These are phyloP conservation scores for Lutraria lutraria DNA, from an alignment of 2,888 invertebrate genomes.

Conservation along the genomic window DNA sequence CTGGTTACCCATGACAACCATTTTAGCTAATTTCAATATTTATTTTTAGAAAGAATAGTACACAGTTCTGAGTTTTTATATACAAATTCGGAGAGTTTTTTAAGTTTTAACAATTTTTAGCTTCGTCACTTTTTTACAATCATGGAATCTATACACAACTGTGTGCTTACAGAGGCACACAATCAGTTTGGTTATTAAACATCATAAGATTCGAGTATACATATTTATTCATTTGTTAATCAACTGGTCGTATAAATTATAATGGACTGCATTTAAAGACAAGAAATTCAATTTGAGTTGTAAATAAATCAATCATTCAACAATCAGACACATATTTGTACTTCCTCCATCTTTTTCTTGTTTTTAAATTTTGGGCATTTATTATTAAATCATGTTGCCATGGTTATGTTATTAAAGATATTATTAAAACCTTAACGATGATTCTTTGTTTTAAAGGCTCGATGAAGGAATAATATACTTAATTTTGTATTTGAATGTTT, in stretches of 20 bases:
- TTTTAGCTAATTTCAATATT: background rate
- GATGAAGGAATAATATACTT: no score
- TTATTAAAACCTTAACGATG: background rate
- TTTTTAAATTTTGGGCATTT: background rate
- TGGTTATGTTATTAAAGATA: background rate
- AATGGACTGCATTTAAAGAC: background rate
- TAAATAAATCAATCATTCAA: background rate
- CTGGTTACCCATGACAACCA: conserved; percentile 63
- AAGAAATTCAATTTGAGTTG: background rate
- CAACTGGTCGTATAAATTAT: background rate
- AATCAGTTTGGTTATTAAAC: background rate
- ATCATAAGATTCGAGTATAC: background rate
- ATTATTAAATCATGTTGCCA: background rate
- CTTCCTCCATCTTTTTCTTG: background rate
- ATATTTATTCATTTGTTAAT: background rate
- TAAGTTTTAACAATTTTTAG: background rate
- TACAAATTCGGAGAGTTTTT: background rate
- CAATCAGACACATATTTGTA: background rate
- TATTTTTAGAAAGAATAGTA: background rate
- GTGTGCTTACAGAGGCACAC: background rate
- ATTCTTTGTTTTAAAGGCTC: no score
- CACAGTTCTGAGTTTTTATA: background rate
- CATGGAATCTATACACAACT: background rate
- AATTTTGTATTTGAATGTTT: background rate
- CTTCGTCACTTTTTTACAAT: background rate